These are phyloP conservation scores for Trichopria drosophilae DNA, from an alignment of 2,888 invertebrate genomes.

Conservation along the genomic window DNA sequence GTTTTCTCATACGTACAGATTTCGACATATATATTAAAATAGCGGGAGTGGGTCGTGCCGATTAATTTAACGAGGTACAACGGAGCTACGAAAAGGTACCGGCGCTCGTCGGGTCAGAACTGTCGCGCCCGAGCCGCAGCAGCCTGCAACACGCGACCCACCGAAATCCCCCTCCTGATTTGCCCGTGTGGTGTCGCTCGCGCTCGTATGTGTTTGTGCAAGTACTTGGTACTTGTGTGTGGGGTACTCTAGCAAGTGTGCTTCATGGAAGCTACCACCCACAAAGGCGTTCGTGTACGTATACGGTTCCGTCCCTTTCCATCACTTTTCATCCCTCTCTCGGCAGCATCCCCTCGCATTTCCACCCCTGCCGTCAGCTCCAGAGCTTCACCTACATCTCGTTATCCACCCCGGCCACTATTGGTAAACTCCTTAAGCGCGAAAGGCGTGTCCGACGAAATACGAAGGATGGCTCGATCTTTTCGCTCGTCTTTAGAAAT, in stretches of 20 bases:
- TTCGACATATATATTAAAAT: too few species aligned
- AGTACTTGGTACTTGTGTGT: too few species aligned
- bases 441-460: too few species aligned
- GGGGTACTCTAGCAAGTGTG: too few species aligned
- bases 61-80: slow-evolving; percentile 15
- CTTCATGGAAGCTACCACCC: too few species aligned
- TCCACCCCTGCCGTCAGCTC: slow-evolving; percentile 34
- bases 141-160: slow-evolving; percentile 52
- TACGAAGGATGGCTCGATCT: too few species aligned
- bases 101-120: slow-evolving; percentile 55
- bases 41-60: too few species aligned
- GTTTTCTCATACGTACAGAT: too few species aligned
- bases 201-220: slow-evolving; percentile 20
- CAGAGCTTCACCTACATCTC: slow-evolving; percentile 48
- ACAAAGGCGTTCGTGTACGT: too few species aligned
- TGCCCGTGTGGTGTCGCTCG: slow-evolving; percentile 30
- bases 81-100: slow-evolving; percentile 45
- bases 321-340: too few species aligned
- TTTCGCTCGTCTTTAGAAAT: too few species aligned
- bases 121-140: slow-evolving; percentile 59
- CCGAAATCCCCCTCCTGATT: slow-evolving; percentile 36
- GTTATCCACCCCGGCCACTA: slow-evolving; percentile 42
- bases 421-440: slow-evolving; percentile 42
- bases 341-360: slow-evolving; percentile 34
- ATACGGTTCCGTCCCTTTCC: too few species aligned